Evolutionary conservation across 2,113 vertebrate species (phyloP).

Genomic region (Amphiprion percula): DNA sequence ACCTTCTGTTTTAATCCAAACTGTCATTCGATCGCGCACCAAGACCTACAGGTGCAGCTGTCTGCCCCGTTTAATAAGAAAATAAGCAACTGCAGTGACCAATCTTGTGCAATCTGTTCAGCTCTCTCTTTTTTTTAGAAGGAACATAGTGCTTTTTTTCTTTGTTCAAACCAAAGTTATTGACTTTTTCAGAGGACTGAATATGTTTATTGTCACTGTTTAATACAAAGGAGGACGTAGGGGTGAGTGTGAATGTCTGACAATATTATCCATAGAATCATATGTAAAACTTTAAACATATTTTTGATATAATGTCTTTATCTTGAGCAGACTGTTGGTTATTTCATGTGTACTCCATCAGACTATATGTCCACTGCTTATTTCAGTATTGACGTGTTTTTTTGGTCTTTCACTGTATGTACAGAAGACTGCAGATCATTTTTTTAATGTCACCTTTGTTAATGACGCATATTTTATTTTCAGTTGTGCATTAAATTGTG

Average conservation of each 20-base stretch:
- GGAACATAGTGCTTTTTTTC: background rate
- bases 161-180: background rate
- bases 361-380: background rate
- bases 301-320: constrained; percentile 39
- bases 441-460: background rate
- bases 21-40: constrained; percentile 35
- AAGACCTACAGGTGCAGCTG: constrained; percentile 37
- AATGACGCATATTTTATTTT: background rate
- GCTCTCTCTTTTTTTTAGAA: constrained; percentile 11
- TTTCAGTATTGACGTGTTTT: constrained; percentile 10
- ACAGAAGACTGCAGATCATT: constrained; percentile 22
- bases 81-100: background rate
- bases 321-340: constrained; percentile 1
- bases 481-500: constrained; percentile 35
- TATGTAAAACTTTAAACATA: constrained; percentile 12
- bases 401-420: constrained; percentile 5
- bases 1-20: constrained; percentile 55
- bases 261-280: background rate
- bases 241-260: constrained; percentile 22
- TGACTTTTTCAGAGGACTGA: constrained; percentile 10
- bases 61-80: constrained; percentile 3
- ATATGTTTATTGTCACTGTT: constrained; percentile 18
- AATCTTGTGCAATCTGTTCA: background rate
- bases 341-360: constrained; percentile 6
- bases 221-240: background rate